Conservation (phyloP, 2,797 vertebrate species). For the Galago senegalensis region DNA sequence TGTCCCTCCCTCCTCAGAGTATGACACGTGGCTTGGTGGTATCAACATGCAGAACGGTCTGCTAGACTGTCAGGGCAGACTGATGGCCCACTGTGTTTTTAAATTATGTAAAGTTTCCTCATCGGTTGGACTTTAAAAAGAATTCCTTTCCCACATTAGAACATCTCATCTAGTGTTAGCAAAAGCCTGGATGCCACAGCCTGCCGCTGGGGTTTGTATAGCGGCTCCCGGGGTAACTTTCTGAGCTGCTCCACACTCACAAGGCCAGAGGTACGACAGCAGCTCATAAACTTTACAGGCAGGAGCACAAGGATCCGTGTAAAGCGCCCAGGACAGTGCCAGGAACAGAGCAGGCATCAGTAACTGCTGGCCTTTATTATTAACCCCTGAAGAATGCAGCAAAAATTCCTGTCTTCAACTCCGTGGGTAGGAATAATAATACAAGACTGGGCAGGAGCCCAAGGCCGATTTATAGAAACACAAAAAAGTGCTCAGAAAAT, state of each 20-base stretch:
- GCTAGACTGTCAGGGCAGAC: background rate
- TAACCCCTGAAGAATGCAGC: background rate
- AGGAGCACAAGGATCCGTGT: background rate
- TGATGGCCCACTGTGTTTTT: background rate
- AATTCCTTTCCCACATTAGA: background rate
- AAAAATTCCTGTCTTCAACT: background rate
- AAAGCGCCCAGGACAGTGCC: background rate
- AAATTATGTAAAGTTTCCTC: background rate
- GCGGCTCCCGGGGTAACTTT: background rate
- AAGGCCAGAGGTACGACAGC: background rate
- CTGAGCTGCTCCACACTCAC: background rate
- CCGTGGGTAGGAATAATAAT: background rate
- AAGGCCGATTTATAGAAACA: background rate
- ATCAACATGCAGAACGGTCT: background rate
- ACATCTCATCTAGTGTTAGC: background rate
- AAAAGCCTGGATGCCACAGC: background rate
- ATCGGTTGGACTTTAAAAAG: background rate
- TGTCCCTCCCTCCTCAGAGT: background rate
- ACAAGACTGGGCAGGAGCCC: background rate
- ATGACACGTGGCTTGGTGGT: background rate
- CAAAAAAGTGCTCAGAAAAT: background rate
- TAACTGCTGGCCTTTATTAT: slow-evolving; percentile 3
- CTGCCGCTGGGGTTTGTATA: background rate
- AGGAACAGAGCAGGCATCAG: background rate
- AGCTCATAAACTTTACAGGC: background rate